Base-by-base conservation (phyloP, 2,888 invertebrate genomes). In the Tholera decimalis region DNA sequence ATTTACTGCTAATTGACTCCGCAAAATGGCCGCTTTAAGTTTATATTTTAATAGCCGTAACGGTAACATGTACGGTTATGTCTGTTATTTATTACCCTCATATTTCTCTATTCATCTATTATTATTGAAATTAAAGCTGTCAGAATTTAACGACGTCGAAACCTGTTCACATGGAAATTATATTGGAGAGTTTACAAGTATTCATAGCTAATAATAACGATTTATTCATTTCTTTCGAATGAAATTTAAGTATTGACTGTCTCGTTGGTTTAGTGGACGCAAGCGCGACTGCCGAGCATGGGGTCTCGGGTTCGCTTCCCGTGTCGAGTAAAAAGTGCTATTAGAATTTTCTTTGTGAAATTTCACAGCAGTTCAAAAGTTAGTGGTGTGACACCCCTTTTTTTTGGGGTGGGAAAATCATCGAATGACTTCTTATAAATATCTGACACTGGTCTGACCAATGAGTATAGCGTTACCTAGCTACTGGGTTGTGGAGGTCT, bases 1-100 rank as follows among this genome's bases (percentile, higher is more conserved):
- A 82, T 83, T 83, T 82, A 83, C 79, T 83, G 81, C 81, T 79
- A 81, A 83, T 83, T 78, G 79, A 65, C 65, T 74, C 59, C 63
- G 70, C 67, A 70, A 76, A 72, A 73, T 66, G 67, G 54, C 70
- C 71, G 61, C 46, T 56, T 58, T 61, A 74, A 75, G 79, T 77
- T 72, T 63, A 68, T 62, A 76, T 79, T 83, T 76, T 74, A 73
- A 74, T 76, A 72, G 76, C 66, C 9, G 22, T 79, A 80, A 83
- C 82, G 77, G 80, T 71, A 63, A 51, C 30, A 46, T 53, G 49
- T 65, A 82, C 68, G 26, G 73, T 73, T 80, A 79, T 60, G 54
- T 43, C 63, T 58, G 63, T 53, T 75, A 65, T 80, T 79, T 82
- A 77, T 81, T 67, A 47, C 67, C 56, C 47, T 62, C 61, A 68